Base-by-base conservation (phyloP, 2,888 invertebrate species). In the Rhagium mordax region DNA sequence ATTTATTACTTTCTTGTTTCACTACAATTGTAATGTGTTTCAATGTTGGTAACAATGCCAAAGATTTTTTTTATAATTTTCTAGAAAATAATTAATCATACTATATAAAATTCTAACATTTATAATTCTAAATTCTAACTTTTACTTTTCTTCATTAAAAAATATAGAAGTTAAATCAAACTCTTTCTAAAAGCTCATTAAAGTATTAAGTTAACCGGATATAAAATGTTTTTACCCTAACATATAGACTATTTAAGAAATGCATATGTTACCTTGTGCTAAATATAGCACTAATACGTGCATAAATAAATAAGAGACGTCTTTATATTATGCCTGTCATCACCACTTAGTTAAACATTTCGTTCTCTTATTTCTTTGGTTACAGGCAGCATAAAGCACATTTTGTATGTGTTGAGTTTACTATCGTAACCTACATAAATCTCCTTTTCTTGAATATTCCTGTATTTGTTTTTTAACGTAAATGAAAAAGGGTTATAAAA, bases 271-370 rank as follows among this genome's bases (percentile, higher is more conserved):
- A 70, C 74, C 70, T 72, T 49, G 70, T 33, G 47, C 76, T 76
- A 76, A 72, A 76, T 76, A 72, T 76, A 76, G 71, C 60, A 29
- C 57, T 59, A 72, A 74, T 68, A 65, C 62, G 71, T 72, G 62
- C 70, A 68, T 53, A 59, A 60, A 72, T 71, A 27, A 69, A 61
- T 65, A 51, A 27, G 55, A 73, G 61, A 71, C 41, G 59, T 60
- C 71, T 74, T 74, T 69, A 72, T 67, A 66, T 69, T 65, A 21
- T 51, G 51, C 59, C 65, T 74, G 74, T 69, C 71, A 69, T 71
- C 72, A 55, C 18, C 16, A 7, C 51, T 51, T 41, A 41, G 13
- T 41, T 41, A 41, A 41, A 41, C 5, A n/a, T 41, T 15, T 41
- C 41, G 13, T 41, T 3, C n/a, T 2, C n/a, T n/a, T n/a, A 13